Conservation (phyloP, 2,888 invertebrate genomes). For the Diachrysia chrysitis region DNA sequence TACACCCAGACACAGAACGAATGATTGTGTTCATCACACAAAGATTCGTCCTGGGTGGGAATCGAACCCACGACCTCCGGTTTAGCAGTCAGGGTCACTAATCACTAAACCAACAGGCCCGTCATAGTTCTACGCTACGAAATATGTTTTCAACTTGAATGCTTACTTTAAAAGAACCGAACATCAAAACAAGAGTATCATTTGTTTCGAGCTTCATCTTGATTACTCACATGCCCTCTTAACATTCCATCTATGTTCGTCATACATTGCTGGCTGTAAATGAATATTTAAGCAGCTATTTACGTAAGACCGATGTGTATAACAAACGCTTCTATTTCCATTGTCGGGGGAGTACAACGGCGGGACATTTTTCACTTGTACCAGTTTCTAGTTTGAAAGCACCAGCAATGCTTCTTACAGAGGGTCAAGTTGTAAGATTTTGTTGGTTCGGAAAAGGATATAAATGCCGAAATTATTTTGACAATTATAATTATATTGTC, state of each 20-base stretch:
- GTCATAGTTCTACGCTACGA: too few species aligned
- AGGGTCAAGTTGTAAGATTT: conserved; percentile 37
- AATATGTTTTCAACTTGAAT: background rate
- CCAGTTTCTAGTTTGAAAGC: conserved; percentile 70
- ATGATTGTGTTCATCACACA: too few species aligned
- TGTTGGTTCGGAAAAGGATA: background rate
- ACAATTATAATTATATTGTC: too few species aligned
- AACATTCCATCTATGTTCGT: conserved; percentile 17
- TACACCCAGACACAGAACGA: too few species aligned
- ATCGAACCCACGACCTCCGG: too few species aligned
- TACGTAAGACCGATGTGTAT: conserved; percentile 54
- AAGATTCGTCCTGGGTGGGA: too few species aligned
- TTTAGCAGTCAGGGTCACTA: too few species aligned
- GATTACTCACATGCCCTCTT: conserved; percentile 6
- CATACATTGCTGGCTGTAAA: conserved; percentile 32
- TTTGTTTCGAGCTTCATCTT: background rate
- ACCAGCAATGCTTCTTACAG: conserved; percentile 62
- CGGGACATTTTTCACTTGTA: conserved; percentile 74
- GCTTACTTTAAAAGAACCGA: background rate
- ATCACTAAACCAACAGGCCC: too few species aligned
- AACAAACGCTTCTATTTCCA: conserved; percentile 63
- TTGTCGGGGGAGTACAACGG: conserved; percentile 64
- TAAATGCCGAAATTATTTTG: background rate
- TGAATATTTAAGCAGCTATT: conserved; percentile 56
- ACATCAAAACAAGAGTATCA: background rate